Evolutionary conservation across 2,888 invertebrate species (phyloP).

Genomic region (Agriopis leucophaearia): DNA sequence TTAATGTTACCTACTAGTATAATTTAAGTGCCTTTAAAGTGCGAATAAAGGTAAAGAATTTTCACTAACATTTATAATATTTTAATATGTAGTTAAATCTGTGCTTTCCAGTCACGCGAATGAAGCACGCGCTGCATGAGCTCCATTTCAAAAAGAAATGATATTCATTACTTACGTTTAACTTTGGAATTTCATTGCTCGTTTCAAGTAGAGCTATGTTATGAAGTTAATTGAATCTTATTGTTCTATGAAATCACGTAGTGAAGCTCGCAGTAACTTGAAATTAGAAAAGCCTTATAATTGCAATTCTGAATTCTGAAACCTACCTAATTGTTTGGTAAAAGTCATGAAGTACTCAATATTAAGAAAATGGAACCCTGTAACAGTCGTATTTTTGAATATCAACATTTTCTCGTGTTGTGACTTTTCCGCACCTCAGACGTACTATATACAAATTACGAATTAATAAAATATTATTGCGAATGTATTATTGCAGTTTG

Average conservation of each 20-base stretch:
- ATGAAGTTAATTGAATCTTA: conserved; percentile 20
- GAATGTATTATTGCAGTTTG: too few species aligned
- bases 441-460: too few species aligned
- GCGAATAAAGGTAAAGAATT: conserved; percentile 21
- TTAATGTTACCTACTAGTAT: conserved; percentile 9
- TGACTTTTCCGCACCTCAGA: too few species aligned
- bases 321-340: neutral
- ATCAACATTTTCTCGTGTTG: neutral
- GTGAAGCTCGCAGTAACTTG: neutral
- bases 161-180: conserved; percentile 5
- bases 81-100: conserved; percentile 31
- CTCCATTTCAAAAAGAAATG: conserved; percentile 23
- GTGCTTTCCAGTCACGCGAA: conserved; percentile 37
- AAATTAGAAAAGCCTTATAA: conserved; percentile 15
- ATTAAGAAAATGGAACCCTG: too few species aligned
- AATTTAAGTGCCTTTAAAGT: neutral
- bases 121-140: conserved; percentile 39
- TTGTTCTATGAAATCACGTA: conserved; percentile 18
- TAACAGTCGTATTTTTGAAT: neutral
- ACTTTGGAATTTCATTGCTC: conserved; percentile 17
- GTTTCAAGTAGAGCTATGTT: neutral
- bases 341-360: neutral
- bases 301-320: conserved; percentile 14
- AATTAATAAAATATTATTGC: too few species aligned
- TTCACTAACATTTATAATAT: conserved; percentile 15